Base-by-base conservation (phyloP, 2,113 vertebrate species). In the Brachypodius melanocephalos region DNA sequence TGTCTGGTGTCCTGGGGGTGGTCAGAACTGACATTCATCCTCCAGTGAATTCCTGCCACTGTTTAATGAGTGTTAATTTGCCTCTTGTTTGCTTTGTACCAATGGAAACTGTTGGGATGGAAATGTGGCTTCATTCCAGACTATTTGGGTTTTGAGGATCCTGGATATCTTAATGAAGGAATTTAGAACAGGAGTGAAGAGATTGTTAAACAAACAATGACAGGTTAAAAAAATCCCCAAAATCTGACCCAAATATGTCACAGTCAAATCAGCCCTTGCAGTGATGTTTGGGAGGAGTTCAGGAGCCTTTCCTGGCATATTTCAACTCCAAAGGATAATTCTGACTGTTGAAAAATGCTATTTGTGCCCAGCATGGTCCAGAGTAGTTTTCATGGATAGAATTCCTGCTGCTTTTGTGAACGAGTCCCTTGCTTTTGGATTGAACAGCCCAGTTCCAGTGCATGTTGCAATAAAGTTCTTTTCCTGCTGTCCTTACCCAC, bases 271-370 rank as follows among this genome's bases (percentile, higher is more conserved):
- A 9, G 9, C 17, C 51, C 38, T 18, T 26, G 13, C 28, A 32
- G 11, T 36, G 15, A 7, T 2, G 14, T 6, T 3, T 24, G 29
- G 13, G 14, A 54, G 59, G 57, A 48, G 18, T 48, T 5, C 25
- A 9, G 28, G 0, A 46, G 62, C 55, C 26, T 17, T 52, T 5
- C 32, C 16, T 13, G 9, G 8, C 36, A 10, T 8, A 10, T 24
- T 38, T 5, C 68, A 31, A 11, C 71, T 72, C 40, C 25, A 48
- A 9, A 71, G n/a, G 42, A 3, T 24, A 8, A 57, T 36, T 59
- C 0, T 28, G n/a, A 28, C 34, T 26, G 9, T 6, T 40, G 29
- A 31, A 65, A 54, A 61, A 22, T 1, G 6, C 19, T 48, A 6
- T 1, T 61, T 85, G 28, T 57, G 52, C 43, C 49, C 62, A 72